Base-by-base conservation (phyloP, 2,888 invertebrate species). In the Psylliodes chrysocephalus region DNA sequence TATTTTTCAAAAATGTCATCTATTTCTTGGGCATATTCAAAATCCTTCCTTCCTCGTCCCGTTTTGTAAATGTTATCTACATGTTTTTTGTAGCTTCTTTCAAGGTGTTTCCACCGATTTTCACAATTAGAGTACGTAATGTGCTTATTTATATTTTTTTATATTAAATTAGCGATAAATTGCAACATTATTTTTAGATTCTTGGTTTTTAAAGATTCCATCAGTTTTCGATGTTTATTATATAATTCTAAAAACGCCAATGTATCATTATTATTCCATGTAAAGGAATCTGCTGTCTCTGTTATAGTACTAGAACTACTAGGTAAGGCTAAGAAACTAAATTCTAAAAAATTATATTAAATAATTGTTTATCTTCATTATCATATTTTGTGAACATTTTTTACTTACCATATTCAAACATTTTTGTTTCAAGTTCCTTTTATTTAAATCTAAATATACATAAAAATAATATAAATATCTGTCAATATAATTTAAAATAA, bases 11-110 rank as follows among this genome's bases (percentile, higher is more conserved):
- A 19, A 19, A 47, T 47, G 14, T 4, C 17, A 15, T 19, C n/a
- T 4, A 47, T 22, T 10, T 19, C 19, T 19, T 47, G 14, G 19
- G n/a, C 18, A 25, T 47, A 47, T 19, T 10, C 7, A 47, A 47
- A 47, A 47, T 47, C 25, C 1, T 47, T 47, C n/a, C 47, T 47
- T n/a, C 47, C 47, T 19, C 47, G n/a, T 17, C 25, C 47, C 25
- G 47, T 47, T 18, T 22, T 6, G 4, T 1, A 19, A 25, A n/a
- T 47, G 22, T 47, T 47, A 22, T 47, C 25, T 6, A 22, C n/a
- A 2, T 22, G 7, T 19, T 19, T 47, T 47, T 47, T 47, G 14
- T 47, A 47, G 18, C 5, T 22, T 47, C 47, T 18, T 14, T 47
- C 47, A 18, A 47, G 25, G 1, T 22, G 22, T 47, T 47, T 25